phyloP scores from a whole-genome alignment of 2,113 vertebrate species.

The Carollia perspicillata region DNA sequence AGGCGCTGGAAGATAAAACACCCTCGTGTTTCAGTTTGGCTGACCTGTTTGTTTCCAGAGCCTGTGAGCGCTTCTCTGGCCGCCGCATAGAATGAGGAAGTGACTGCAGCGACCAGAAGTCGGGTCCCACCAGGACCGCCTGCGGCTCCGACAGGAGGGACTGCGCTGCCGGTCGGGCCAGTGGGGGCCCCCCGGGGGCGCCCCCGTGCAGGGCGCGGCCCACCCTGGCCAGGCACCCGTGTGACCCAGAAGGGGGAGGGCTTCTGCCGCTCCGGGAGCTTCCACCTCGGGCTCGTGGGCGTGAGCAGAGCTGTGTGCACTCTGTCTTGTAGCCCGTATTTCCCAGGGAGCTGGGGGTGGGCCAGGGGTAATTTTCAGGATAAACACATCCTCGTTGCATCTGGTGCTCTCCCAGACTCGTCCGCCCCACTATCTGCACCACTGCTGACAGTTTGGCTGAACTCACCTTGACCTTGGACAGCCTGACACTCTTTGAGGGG shows the following conservation, averaged over 20 bases:
- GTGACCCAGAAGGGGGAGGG: accelerated
- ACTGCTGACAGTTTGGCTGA: slow-evolving; percentile 9
- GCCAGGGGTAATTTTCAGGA: slow-evolving; percentile 11
- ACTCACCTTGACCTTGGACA: not conserved
- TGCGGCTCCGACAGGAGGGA: accelerated
- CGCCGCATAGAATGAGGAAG: too few relatives aligned
- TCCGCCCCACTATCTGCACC: not conserved
- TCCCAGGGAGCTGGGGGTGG: not conserved
- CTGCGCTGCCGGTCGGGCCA: accelerated
- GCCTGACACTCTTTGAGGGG: not conserved
- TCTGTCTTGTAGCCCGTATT: not conserved
- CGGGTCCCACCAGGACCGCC: accelerated
- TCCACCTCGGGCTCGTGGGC: accelerated
- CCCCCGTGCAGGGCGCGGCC: not conserved
- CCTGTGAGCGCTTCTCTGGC: not conserved
- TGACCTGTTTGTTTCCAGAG: not conserved
- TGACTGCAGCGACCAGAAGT: too few relatives aligned
- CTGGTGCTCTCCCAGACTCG: slow-evolving; percentile 2
- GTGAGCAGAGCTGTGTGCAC: not conserved
- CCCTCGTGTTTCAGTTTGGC: accelerated
- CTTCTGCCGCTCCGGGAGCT: accelerated
- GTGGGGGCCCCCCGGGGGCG: too few relatives aligned
- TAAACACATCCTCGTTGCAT: not conserved
- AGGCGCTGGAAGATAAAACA: accelerated
- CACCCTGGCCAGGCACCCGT: accelerated